Conservation (phyloP, 1,140 invertebrate species). For the Drosophila littoralis region DNA sequence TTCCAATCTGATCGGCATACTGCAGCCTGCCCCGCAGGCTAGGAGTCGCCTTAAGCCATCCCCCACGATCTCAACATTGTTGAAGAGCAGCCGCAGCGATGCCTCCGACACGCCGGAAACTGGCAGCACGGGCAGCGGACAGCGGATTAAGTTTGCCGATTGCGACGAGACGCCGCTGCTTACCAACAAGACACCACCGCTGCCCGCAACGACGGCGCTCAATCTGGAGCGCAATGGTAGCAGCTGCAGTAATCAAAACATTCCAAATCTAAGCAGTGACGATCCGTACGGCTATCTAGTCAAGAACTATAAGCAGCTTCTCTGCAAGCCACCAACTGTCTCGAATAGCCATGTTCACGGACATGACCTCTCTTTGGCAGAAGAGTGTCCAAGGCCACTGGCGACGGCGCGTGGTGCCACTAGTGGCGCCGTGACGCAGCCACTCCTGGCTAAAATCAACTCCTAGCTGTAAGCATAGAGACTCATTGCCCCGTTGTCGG, state of each 20-base stretch:
- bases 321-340: slow-evolving; percentile 35
- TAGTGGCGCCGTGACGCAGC: slow-evolving; percentile 65
- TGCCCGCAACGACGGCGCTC: background rate
- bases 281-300: slow-evolving; percentile 64
- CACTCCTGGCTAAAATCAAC: slow-evolving; percentile 79
- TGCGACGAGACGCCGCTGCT: slow-evolving; percentile 56
- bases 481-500: slow-evolving; percentile 5
- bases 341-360: slow-evolving; percentile 44
- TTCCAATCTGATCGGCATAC: slow-evolving; percentile 75
- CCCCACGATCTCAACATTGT: slow-evolving; percentile 76
- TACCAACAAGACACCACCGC: slow-evolving; percentile 13
- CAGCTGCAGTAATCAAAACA: slow-evolving; percentile 58
- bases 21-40: slow-evolving; percentile 52
- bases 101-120: slow-evolving; percentile 40
- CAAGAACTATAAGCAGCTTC: slow-evolving; percentile 64
- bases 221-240: slow-evolving; percentile 50
- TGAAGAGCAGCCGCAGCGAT: slow-evolving; percentile 49
- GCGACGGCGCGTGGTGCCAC: slow-evolving; percentile 29
- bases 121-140: slow-evolving; percentile 53
- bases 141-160: slow-evolving; percentile 72
- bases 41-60: slow-evolving; percentile 61
- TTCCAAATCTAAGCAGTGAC: slow-evolving; percentile 48
- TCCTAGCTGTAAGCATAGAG: slow-evolving; percentile 61
- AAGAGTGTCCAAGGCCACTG: slow-evolving; percentile 55
- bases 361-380: slow-evolving; percentile 19